A percentile compares a stretch with the other conserved stretches of the same genome.
phyloP scores from a whole-genome alignment of 2,113 vertebrate species.

The Eonycteris spelaea region DNA sequence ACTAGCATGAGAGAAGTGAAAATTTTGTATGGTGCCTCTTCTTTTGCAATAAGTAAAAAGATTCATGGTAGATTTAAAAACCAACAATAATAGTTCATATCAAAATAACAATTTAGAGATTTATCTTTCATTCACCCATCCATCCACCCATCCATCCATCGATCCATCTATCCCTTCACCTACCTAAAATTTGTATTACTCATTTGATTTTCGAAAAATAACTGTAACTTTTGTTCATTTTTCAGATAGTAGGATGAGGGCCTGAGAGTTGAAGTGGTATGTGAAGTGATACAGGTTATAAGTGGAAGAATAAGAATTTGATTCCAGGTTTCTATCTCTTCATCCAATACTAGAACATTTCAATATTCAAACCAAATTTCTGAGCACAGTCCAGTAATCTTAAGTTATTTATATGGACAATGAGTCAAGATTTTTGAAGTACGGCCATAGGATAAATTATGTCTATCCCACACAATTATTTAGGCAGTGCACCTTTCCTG shows the following conservation, averaged over 20 bases:
- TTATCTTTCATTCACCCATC: not conserved
- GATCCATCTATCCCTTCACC: not conserved
- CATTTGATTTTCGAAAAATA: not conserved
- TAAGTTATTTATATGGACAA: not conserved
- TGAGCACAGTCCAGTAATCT: not conserved
- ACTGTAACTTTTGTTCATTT: rapidly evolving
- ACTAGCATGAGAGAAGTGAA: not conserved
- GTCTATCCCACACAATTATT: not conserved
- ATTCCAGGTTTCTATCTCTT: not conserved
- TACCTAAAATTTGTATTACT: not conserved
- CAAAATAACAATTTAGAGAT: not conserved
- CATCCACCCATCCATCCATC: too few species aligned
- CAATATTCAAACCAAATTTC: not conserved
- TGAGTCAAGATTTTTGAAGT: not conserved
- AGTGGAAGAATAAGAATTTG: not conserved
- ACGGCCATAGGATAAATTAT: not conserved
- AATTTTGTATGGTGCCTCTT: not conserved
- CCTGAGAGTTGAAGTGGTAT: not conserved
- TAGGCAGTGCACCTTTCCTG: not conserved
- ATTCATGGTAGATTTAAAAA: not conserved
- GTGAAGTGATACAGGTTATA: not conserved
- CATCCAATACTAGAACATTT: not conserved
- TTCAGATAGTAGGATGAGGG: not conserved
- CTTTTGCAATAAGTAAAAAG: not conserved
- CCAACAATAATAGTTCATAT: not conserved